These are phyloP conservation scores for Ptiloglossa arizonensis DNA, from an alignment of 1,140 invertebrate genomes.

Conservation along the genomic window DNA sequence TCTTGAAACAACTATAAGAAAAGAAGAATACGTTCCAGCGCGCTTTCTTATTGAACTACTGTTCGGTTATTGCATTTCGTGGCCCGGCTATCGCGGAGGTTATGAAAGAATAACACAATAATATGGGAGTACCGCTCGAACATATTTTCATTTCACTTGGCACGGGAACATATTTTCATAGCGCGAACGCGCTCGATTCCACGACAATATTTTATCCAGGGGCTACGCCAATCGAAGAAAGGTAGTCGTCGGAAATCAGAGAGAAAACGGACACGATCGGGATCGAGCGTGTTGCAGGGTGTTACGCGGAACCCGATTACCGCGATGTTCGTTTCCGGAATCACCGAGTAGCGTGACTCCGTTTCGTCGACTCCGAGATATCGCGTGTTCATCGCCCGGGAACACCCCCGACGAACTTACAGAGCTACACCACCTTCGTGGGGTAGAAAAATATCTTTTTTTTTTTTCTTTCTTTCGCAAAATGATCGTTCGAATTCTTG, in stretches of 20 bases:
- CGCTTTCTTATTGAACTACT: constrained; percentile 30
- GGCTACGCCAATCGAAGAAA: too few relatives aligned
- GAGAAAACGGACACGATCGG: too few relatives aligned
- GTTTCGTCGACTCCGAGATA: not conserved
- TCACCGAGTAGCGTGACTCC: not conserved
- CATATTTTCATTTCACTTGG: not conserved
- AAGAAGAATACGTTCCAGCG: not conserved
- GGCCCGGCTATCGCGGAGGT: not conserved
- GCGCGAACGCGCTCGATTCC: not conserved
- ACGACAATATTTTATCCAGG: not conserved
- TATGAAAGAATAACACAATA: constrained; percentile 51
- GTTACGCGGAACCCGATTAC: not conserved
- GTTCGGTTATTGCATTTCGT: constrained; percentile 36
- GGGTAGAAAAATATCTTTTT: too few relatives aligned
- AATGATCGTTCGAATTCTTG: too few relatives aligned
- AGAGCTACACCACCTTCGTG: too few relatives aligned
- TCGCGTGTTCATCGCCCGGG: constrained; percentile 13
- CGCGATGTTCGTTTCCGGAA: constrained; percentile 15
- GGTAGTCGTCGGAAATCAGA: too few relatives aligned
- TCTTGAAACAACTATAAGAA: not conserved
- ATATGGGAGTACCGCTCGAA: not conserved
- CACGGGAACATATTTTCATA: not conserved
- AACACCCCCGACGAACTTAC: constrained; percentile 46
- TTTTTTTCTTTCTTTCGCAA: too few relatives aligned
- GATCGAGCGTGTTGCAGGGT: too few relatives aligned